These are phyloP conservation scores for Dinocampus coccinellae DNA, from an alignment of 2,888 invertebrate genomes.

Conservation along the genomic window DNA sequence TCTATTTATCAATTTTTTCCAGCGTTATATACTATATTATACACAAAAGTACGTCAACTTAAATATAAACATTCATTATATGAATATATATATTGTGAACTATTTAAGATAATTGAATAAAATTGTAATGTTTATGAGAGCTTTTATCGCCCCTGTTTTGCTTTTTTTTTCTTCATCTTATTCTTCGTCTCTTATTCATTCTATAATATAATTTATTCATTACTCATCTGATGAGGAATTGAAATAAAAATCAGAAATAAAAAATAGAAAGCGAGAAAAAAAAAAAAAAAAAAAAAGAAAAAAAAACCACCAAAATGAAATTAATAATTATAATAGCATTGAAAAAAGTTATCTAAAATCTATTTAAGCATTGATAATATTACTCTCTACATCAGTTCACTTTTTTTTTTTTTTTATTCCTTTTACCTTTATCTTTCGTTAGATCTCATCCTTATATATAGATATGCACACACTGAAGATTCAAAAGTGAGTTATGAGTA, in stretches of 20 bases:
- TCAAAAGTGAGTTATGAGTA: conserved; percentile 33
- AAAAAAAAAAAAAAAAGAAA: not conserved
- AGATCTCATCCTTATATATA: no score
- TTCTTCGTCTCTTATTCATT: not conserved
- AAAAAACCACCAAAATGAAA: not conserved
- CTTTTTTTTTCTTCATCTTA: not conserved
- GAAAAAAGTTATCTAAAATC: conserved; percentile 13
- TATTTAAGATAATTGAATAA: conserved; percentile 17
- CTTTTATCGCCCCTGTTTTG: not conserved
- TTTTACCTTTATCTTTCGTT: not conserved
- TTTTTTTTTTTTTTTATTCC: no score
- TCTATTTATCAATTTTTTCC: conserved; percentile 23
- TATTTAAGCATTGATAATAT: conserved; percentile 27
- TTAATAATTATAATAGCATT: no score
- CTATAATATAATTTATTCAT: conserved; percentile 14
- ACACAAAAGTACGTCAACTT: not conserved
- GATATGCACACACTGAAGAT: conserved; percentile 19
- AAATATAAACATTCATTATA: conserved; percentile 14
- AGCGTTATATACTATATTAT: not conserved
- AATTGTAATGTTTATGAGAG: conserved; percentile 12
- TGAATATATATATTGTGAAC: not conserved
- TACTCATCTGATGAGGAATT: conserved; percentile 18
- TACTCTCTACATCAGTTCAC: not conserved
- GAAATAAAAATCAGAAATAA: not conserved
- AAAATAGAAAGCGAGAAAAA: not conserved